Evolutionary conservation across 2,888 invertebrate species (phyloP), one percentile per base, ranked within the genome.

Genomic region (Aspidapion aeneum): DNA sequence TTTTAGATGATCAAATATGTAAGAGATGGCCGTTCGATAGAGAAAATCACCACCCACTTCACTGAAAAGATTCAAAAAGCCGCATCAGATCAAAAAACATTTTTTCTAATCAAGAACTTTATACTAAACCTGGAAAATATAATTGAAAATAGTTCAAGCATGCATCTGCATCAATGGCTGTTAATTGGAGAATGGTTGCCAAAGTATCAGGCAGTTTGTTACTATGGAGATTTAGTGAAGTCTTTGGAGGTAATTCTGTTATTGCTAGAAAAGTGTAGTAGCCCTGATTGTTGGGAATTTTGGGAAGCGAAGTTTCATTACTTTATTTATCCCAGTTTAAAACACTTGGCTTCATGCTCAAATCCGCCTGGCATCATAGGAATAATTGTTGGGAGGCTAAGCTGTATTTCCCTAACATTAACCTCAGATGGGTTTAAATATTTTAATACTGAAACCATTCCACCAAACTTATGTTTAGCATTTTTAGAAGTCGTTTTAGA

Each of bases 161-260:
- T 75, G 69, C 69, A 73, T 50, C 66, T 78, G 7, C 69, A 75
- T 20, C 79, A 79, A 65, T 74, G 74, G 70, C 54, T 72, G n/a
- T 68, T 80, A 20, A 66, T 80, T 2, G 73, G 74, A 56, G 52
- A 66, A n/a, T 80, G 79, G 79, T 68, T 78, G 21, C 62, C 66
- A 17, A 74, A 74, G 63, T 80, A 78, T 66, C 65, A 76, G 62
- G 65, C 70, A 17, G 65, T 68, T 2, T 79, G 79, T 64, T 72
- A 75, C 56, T 69, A 73, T 56, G 60, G 69, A 0, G 79, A 80
- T 56, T 67, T 79, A 19, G 70, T 70, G 21, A 54, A 62, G 9
- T 66, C 76, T 5, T 63, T 79, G 17, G 72, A 75, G 19, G 68
- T 75, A 9, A 66, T 79, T 20, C 63, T 72, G 21, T 64, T 61